phyloP scores from a whole-genome alignment of 2,113 vertebrate genomes.

The Lethenteron camtschaticum region DNA sequence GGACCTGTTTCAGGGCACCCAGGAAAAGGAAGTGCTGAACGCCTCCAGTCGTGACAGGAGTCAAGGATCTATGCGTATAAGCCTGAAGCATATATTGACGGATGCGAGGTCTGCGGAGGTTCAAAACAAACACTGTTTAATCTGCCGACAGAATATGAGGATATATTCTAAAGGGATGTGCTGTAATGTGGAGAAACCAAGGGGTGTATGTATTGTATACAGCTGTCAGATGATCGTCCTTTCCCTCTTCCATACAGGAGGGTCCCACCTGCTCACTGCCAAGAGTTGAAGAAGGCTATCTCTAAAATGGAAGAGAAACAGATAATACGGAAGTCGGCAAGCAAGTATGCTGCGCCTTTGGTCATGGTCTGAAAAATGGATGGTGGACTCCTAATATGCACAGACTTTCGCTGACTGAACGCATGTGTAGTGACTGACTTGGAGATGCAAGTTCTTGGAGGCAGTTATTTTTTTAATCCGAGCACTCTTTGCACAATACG shows the following conservation, averaged over 20 bases:
- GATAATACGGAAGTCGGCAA: slow-evolving; percentile 11
- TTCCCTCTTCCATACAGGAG: slow-evolving; percentile 11
- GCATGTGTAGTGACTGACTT: background rate
- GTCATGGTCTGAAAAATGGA: slow-evolving; percentile 13
- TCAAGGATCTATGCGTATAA: no score
- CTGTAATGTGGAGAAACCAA: slow-evolving; percentile 9
- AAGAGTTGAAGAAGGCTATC: slow-evolving; percentile 9
- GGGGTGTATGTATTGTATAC: slow-evolving; percentile 8
- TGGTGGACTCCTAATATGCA: slow-evolving; percentile 6
- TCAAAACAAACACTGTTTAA: slow-evolving; percentile 6
- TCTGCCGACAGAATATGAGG: slow-evolving; percentile 8
- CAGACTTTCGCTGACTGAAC: slow-evolving; percentile 10
- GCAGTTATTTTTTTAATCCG: no score
- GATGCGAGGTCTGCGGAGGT: background rate
- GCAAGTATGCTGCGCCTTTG: slow-evolving; percentile 10
- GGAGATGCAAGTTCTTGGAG: no score
- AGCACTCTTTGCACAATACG: no score
- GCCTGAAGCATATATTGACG: slow-evolving; percentile 7
- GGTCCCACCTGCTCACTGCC: slow-evolving; percentile 10
- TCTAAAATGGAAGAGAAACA: slow-evolving; percentile 12
- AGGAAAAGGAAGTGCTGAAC: background rate
- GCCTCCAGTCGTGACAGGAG: no score
- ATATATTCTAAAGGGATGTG: slow-evolving; percentile 9
- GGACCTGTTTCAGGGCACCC: background rate
- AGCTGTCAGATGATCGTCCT: slow-evolving; percentile 10